These are phyloP conservation scores for Bombyx huttoni DNA, from an alignment of 2,888 invertebrate species.

Conservation along the genomic window DNA sequence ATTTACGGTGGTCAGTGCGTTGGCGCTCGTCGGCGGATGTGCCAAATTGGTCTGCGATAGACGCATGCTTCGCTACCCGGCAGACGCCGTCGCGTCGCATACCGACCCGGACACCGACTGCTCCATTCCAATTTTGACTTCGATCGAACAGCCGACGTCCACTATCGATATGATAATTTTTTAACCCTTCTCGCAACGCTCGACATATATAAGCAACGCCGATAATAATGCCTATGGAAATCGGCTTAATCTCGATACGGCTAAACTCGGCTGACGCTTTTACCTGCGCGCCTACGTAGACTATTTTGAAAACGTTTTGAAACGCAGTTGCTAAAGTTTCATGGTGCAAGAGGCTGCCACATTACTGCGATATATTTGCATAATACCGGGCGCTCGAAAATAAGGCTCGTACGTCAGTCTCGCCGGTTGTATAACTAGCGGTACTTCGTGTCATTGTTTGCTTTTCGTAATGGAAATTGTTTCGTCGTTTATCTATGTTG, in stretches of 20 bases:
- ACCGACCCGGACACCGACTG: conserved; percentile 52
- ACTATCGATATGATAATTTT: neutral
- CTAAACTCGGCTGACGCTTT: conserved; percentile 20
- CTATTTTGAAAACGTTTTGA: conserved; percentile 66
- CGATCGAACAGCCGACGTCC: conserved; percentile 15
- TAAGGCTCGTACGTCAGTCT: conserved; percentile 37
- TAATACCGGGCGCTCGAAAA: conserved; percentile 56
- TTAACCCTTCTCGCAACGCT: neutral
- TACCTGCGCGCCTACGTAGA: conserved; percentile 42
- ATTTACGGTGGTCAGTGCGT: conserved; percentile 50
- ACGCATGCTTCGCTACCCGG: conserved; percentile 49
- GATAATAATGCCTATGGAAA: conserved; percentile 23
- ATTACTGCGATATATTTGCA: conserved; percentile 63
- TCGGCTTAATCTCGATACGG: conserved; percentile 26
- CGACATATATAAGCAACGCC: no score
- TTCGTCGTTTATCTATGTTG: conserved; percentile 6
- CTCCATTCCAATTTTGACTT: conserved; percentile 26
- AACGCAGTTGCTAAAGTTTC: conserved; percentile 59
- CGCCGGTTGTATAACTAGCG: conserved; percentile 45
- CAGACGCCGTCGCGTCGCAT: conserved; percentile 62
- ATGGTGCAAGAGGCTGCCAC: conserved; percentile 60
- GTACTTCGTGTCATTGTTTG: conserved; percentile 23
- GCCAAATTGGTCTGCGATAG: conserved; percentile 65
- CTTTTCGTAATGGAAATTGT: conserved; percentile 21
- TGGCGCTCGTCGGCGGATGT: conserved; percentile 62